Evolutionary conservation across 2,797 vertebrate species (phyloP).

Genomic region (Hippopotamyrus pictus): DNA sequence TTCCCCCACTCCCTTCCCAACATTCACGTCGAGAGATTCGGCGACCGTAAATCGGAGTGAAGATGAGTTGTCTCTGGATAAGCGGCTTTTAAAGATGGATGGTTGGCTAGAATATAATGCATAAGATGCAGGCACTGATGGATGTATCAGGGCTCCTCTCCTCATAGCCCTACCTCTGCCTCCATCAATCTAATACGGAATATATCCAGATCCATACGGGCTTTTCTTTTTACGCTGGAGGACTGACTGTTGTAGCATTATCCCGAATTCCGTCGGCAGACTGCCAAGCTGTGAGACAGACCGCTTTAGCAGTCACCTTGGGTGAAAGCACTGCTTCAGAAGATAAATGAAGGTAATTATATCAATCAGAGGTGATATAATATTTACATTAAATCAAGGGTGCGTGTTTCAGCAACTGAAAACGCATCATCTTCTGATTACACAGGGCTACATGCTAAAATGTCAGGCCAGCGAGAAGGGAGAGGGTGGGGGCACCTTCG

Average conservation of each 20-base stretch:
- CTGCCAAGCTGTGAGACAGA: background rate
- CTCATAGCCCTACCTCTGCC: background rate
- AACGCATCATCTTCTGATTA: background rate
- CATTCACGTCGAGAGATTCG: background rate
- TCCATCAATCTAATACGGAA: background rate
- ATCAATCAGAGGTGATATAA: background rate
- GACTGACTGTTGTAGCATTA: background rate
- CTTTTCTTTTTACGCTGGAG: background rate
- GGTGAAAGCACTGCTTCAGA: background rate
- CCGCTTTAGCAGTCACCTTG: background rate
- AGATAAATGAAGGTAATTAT: slow-evolving; percentile 1
- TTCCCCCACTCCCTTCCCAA: background rate
- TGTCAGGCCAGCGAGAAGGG: background rate
- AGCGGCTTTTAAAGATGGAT: background rate
- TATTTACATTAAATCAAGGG: background rate
- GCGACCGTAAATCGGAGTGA: background rate
- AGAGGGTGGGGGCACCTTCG: background rate
- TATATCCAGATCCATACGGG: background rate
- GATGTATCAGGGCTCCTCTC: background rate
- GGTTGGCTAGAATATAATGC: background rate
- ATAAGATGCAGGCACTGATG: background rate
- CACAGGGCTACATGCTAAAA: background rate
- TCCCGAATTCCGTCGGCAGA: background rate
- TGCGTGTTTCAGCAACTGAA: background rate
- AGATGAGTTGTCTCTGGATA: background rate